Base-by-base conservation (phyloP, 2,888 invertebrate genomes). In the Aphodius sticticus region DNA sequence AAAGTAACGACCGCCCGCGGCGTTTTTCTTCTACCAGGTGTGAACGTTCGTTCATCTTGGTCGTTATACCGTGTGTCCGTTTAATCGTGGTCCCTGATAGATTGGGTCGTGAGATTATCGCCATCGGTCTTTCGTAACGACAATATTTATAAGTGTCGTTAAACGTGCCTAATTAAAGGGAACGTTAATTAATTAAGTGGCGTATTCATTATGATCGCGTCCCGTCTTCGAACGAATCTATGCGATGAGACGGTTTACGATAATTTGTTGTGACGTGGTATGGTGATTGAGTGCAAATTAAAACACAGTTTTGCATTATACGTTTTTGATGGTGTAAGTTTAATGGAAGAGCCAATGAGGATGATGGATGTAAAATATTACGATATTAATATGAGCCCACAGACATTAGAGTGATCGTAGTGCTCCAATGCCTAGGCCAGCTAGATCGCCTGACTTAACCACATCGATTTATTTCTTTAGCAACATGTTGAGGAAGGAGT, bases 91-190 rank as follows among this genome's bases (percentile, higher is more conserved):
- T 26, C 38, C 15, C 69, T 35, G 53, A 70, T 77, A 70, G 16
- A 75, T 38, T 72, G 16, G 36, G 35, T 5, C 26, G 78, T 70
- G 38, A 78, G 70, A 70, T 78, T 78, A 78, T 69, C 26, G 70
- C 76, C 69, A 70, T 78, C 70, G 38, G 7, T 69, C 76, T 70
- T 16, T 7, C 26, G 69, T 53, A 76, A 76, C 69, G 76, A 69
- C 69, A 69, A 69, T 77, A 53, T 53, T 53, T 53, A 53, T 53
- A 53, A 53, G 53, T 53, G 53, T 53, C 53, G 53, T 53, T 53
- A 53, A 53, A 53, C 53, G 53, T 3, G 2, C 53, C 53, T 53
- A 53, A 53, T 53, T 53, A 53, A 53, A 5, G 53, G 12, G 53
- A 12, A 53, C 53, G 53, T 53, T 53, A 53, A 53, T 53, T 53